Conservation (phyloP, 2,797 vertebrate genomes). For the Poeciliopsis paucimaculata region DNA sequence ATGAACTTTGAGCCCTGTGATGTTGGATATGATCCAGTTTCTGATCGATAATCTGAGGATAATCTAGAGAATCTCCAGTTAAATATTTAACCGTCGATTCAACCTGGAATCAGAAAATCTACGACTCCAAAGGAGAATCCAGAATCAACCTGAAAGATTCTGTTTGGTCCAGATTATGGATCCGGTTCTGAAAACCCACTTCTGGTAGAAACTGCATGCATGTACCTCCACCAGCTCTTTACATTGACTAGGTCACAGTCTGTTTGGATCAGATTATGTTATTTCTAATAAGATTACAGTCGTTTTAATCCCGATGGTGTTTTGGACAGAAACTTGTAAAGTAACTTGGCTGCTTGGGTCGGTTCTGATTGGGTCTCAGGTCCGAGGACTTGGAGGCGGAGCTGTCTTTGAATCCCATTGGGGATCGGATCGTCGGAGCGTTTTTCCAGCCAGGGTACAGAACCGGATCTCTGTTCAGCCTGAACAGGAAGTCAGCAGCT, state of each 20-base stretch:
- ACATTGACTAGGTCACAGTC: no score
- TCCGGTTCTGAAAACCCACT: no score
- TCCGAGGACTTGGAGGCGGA: slow-evolving; percentile 73
- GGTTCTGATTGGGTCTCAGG: slow-evolving; percentile 56
- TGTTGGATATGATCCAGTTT: neutral
- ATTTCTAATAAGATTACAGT: no score
- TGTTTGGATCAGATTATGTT: no score
- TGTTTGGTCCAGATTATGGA: no score
- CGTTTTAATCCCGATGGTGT: neutral
- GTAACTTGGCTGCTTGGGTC: neutral
- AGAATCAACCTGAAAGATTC: no score
- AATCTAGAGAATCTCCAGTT: neutral
- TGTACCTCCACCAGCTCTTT: no score
- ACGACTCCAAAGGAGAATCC: no score
- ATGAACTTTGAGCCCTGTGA: neutral
- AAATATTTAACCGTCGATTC: neutral
- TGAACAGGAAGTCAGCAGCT: slow-evolving; percentile 6
- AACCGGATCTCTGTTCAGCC: neutral
- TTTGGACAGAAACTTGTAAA: neutral
- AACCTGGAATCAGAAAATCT: neutral
- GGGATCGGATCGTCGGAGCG: slow-evolving; percentile 80
- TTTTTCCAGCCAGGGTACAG: slow-evolving; percentile 82
- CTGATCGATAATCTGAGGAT: no score
- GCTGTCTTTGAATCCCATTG: slow-evolving; percentile 82
- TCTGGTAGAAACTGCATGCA: no score